Base-by-base conservation (phyloP, 2,113 vertebrate species). In the Daphoenositta chrysoptera region DNA sequence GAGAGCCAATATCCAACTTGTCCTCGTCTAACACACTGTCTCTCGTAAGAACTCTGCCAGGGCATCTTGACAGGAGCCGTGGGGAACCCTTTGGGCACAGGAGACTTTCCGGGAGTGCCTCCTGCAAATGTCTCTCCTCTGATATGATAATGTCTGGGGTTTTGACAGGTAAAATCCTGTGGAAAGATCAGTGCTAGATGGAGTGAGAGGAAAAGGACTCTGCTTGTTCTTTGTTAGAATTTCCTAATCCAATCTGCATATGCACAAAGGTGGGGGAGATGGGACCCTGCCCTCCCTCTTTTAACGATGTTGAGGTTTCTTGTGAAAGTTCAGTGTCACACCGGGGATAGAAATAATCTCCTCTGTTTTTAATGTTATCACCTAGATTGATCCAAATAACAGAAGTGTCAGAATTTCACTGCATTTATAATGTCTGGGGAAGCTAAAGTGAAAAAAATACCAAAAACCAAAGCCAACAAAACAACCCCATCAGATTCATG, bases 1-100 rank as follows among this genome's bases (percentile, higher is more conserved):
- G 1, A 75, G 57, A 85, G 71, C 26, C 0, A 0, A 11, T 13
- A 2, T 60, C 77, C 35, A 39, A 0, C 65, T 56, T 69, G 48
- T 60, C 54, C 50, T 60, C 1, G 0, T 64, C 33, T 69, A 24
- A 14, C 5, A 35, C 31, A 2, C 33, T 61, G 69, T 23, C 45
- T 78, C 63, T 57, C 5, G 0, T 44, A 33, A 76, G 80, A 1
- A 0, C n/a, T 83, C 17, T 83, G 51, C 51, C 28, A 31, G 70
- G 44, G 47, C 26, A 18, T 26, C 87, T 37, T 48, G 42, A 22
- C 1, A 7, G 37, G 45, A 82, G 37, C 51, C 0, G 0, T 15
- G 22, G 31, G 47, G 53, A 64, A 21, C 26, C 30, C 61, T 45
- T 39, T 39, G 69, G 45, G 42, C 9, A 1, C 5, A 50, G 45